These are phyloP conservation scores for Athrips mouffetella DNA, from an alignment of 2,888 invertebrate species.

Conservation along the genomic window DNA sequence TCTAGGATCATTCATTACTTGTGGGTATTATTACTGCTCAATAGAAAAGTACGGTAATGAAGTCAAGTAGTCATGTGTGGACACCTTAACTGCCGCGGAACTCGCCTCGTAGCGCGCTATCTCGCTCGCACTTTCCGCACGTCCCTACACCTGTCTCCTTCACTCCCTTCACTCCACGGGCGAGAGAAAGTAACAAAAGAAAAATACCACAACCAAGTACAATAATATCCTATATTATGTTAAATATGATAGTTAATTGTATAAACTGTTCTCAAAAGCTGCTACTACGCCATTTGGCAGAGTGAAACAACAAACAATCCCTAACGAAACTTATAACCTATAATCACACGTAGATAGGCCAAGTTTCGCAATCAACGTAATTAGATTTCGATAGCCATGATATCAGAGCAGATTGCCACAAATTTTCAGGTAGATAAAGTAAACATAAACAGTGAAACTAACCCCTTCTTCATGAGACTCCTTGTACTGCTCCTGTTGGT, in stretches of 20 bases:
- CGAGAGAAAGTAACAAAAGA: constrained; percentile 78
- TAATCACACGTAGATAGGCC: constrained; percentile 31
- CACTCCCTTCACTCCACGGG: constrained; percentile 71
- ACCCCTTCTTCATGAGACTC: constrained; percentile 78
- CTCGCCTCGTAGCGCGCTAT: constrained; percentile 53
- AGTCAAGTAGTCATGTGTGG: constrained; percentile 46
- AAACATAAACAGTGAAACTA: constrained; percentile 73
- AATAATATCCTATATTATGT: constrained; percentile 44
- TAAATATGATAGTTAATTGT: constrained; percentile 26
- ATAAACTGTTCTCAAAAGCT: constrained; percentile 8
- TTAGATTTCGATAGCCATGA: constrained; percentile 39
- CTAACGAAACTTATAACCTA: constrained; percentile 54
- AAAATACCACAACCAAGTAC: constrained; percentile 67
- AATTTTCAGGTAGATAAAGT: constrained; percentile 38
- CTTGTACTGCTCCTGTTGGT: constrained; percentile 69
- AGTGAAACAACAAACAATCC: constrained; percentile 48
- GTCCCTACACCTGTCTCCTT: constrained; percentile 47
- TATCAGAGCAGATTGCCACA: constrained; percentile 35
- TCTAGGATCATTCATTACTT: constrained; percentile 2
- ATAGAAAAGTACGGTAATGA: constrained; percentile 36
- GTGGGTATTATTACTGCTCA: constrained; percentile 6
- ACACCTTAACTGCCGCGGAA: constrained; percentile 41
- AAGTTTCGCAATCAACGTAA: constrained; percentile 38
- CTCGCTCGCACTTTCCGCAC: constrained; percentile 44
- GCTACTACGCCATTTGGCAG: constrained; percentile 26